Percentiles rank a stretch among this genome's conserved stretches.
Conservation (phyloP, 2,797 vertebrate genomes). For the Crypturellus tataupa region DNA sequence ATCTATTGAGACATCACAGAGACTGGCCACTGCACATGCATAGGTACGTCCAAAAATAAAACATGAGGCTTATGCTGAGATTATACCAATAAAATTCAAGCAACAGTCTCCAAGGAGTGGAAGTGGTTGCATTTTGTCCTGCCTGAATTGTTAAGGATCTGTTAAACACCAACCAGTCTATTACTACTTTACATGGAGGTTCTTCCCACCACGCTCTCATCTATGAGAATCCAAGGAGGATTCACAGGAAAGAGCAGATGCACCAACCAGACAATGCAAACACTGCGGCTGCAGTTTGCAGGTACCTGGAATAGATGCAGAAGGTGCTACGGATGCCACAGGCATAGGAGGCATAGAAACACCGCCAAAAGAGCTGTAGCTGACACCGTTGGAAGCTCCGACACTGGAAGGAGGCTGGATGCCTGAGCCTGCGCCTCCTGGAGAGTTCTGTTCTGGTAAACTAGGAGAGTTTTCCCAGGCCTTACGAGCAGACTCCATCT, state of each 20-base stretch:
- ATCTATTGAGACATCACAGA: conserved; percentile 70
- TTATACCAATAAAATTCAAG: neutral
- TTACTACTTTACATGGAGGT: neutral
- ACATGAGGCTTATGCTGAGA: neutral
- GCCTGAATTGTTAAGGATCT: neutral
- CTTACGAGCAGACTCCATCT: conserved; percentile 99
- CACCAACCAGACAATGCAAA: neutral
- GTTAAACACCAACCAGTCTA: neutral
- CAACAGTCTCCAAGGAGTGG: neutral
- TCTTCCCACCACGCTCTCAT: neutral
- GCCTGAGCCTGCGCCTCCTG: conserved; percentile 85
- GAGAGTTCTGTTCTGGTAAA: conserved; percentile 96
- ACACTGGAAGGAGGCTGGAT: conserved; percentile 91
- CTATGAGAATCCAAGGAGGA: neutral
- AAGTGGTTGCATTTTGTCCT: neutral
- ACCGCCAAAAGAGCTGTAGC: conserved; percentile 96
- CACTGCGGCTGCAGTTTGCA: neutral
- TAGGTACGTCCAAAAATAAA: neutral
- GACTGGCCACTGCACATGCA: neutral
- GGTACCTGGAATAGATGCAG: conserved; percentile 96
- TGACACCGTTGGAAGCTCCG: conserved; percentile 93
- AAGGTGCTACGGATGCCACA: conserved; percentile 96
- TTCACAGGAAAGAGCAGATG: neutral
- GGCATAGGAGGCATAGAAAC: conserved; percentile 99
- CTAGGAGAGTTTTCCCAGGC: conserved; percentile 99